Base-by-base conservation (phyloP, 1,140 invertebrate species). In the Trichogramma pretiosum region DNA sequence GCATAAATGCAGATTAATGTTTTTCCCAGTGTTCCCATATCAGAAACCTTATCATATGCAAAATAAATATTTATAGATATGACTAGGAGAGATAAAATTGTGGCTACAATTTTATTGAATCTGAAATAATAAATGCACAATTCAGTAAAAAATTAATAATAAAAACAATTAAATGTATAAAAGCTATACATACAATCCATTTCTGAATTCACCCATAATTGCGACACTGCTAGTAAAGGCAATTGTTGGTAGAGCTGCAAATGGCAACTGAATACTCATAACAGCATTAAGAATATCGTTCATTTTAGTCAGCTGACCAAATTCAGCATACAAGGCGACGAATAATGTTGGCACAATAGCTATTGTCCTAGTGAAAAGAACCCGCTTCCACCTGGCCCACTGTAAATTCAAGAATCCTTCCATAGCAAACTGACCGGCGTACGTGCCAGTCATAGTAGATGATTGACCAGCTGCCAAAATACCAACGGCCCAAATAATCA, bases 201-300 rank as follows among this genome's bases (percentile, higher is more conserved):
- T 89, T 33, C 75, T 78, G 60, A 89, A 91, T 54, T 85, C 80
- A 33, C 86, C 85, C 91, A 95, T 95, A 5, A 94, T 81, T 34
- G 74, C 70, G 40, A 68, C 64, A 56, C 85, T 84, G 41, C 85
- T 85, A 0, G 89, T 93, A 59, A 95, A 94, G 1, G 89, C 88
- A 21, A 94, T 80, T 0, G 88, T 85, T 14, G 92, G 91, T 46
- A 95, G 69, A 8, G 89, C 77, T 13, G 92, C 86, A 62, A 89
- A 89, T 3, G 86, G 86, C 46, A 89, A 62, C 59, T 92, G 89
- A 1, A 93, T 68, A 50, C 82, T 85, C 89, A 93, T 93, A 3
- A 93, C 75, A 2, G 87, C 88, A 69, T 95, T 95, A 2, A 95
- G 70, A n/a, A 88, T 72, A 62, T 94, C 90, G 62, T 95, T 95